Conservation (phyloP, 2,797 vertebrate species). For the Ctenopoma kingsleyae region DNA sequence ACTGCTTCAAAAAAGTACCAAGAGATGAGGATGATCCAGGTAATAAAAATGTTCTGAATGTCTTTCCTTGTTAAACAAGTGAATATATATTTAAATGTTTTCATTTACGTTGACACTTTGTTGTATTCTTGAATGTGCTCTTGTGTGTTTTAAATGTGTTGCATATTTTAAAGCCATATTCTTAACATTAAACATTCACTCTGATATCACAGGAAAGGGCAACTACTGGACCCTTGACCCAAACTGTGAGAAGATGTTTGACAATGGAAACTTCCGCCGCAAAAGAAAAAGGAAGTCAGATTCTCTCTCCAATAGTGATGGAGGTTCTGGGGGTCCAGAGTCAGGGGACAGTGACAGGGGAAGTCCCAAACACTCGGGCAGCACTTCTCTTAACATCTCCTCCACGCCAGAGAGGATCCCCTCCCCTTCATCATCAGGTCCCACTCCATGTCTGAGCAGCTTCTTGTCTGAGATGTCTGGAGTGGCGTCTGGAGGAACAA, state of each 20-base stretch:
- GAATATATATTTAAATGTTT: background rate
- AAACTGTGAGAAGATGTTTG: constrained; percentile 99
- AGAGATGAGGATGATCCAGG: constrained; percentile 97
- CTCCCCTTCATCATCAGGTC: constrained; percentile 81
- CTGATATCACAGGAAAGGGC: constrained; percentile 90
- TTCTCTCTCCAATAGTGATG: constrained; percentile 69
- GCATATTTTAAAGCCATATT: background rate
- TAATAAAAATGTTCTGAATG: constrained; percentile 70
- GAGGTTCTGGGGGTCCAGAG: constrained; percentile 73
- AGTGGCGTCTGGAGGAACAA: constrained; percentile 67
- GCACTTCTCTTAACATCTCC: constrained; percentile 82
- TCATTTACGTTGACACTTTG: background rate
- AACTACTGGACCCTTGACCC: constrained; percentile 99
- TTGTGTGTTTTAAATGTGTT: background rate
- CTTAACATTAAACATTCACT: background rate
- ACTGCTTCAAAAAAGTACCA: constrained; percentile 98
- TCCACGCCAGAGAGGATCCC: constrained; percentile 88
- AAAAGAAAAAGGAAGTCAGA: constrained; percentile 98
- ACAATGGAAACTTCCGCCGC: constrained; percentile 98
- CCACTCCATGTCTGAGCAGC: constrained; percentile 90
- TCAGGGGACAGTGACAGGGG: constrained; percentile 81
- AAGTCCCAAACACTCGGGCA: constrained; percentile 86
- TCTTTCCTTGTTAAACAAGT: background rate
- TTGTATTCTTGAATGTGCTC: background rate
- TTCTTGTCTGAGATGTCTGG: constrained; percentile 95